A percentile compares a stretch with the other conserved stretches of the same genome.
phyloP scores from a whole-genome alignment of 1,140 invertebrate species.

The Heliothis virescens region DNA sequence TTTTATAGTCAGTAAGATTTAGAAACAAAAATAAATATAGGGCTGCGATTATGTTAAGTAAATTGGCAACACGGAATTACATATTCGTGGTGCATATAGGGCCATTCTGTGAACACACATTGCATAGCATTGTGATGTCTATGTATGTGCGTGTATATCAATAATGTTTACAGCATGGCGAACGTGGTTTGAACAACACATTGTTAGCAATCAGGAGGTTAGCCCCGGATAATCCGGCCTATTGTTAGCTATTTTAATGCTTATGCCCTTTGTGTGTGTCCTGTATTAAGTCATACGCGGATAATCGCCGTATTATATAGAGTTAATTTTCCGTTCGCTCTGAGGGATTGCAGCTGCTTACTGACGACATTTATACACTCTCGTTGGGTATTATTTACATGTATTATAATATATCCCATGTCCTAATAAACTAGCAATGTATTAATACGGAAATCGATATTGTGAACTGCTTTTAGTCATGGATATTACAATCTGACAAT shows the following conservation, averaged over 20 bases:
- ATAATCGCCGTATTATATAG: conserved; percentile 83
- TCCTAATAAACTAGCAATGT: not conserved
- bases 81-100: conserved; percentile 1
- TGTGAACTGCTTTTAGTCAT: not conserved
- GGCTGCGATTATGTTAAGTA: not conserved
- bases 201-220: conserved; percentile 73
- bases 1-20: too few species aligned
- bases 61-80: not conserved
- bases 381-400: conserved; percentile 37
- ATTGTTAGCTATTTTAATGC: conserved; percentile 85
- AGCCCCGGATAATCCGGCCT: conserved; percentile 78
- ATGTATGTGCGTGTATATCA: conserved; percentile 14
- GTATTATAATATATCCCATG: conserved; percentile 20
- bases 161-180: conserved; percentile 47
- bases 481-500: not conserved
- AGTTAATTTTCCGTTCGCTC: conserved; percentile 82
- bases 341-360: conserved; percentile 77
- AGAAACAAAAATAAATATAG: too few species aligned
- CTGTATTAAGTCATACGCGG: conserved; percentile 84
- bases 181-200: conserved; percentile 66
- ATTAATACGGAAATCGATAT: conserved; percentile 33
- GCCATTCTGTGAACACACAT: not conserved
- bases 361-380: conserved; percentile 62
- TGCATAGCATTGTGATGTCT: not conserved
- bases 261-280: conserved; percentile 82